These are phyloP conservation scores for Battus philenor DNA, from an alignment of 1,140 invertebrate species.

Conservation along the genomic window DNA sequence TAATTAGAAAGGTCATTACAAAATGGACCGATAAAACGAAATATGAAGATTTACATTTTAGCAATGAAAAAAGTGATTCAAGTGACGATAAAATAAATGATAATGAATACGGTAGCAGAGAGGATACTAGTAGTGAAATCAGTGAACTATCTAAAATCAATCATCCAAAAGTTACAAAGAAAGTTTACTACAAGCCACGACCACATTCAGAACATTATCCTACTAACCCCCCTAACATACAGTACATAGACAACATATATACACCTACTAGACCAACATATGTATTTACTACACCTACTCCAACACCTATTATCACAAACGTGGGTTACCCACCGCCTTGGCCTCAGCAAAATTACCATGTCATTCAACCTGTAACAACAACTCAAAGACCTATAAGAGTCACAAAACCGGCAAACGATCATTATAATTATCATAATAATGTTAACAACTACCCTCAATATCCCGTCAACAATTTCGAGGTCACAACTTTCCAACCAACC, in stretches of 20 bases:
- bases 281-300: constrained; percentile 47
- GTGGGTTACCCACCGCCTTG: constrained; percentile 58
- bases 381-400: constrained; percentile 40
- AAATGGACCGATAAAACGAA: constrained; percentile 63
- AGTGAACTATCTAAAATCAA: constrained; percentile 17
- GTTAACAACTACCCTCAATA: constrained; percentile 38
- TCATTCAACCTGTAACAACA: constrained; percentile 29
- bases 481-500: constrained; percentile 53
- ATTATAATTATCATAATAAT: constrained; percentile 42
- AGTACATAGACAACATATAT: constrained; percentile 36
- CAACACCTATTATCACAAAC: constrained; percentile 65
- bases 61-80: constrained; percentile 29
- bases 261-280: constrained; percentile 40
- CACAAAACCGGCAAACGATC: constrained; percentile 38
- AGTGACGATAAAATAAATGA: constrained; percentile 15
- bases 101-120: constrained; percentile 17
- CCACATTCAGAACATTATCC: constrained; percentile 40
- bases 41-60: constrained; percentile 47
- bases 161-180: constrained; percentile 14
- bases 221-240: constrained; percentile 43
- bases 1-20: constrained; percentile 60
- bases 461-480: constrained; percentile 40
- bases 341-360: constrained; percentile 32
- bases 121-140: constrained; percentile 17
- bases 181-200: constrained; percentile 28